A percentile compares a stretch with the other conserved stretches of the same genome.
Evolutionary conservation across 2,888 invertebrate species (phyloP).

Genomic region (Pecten maximus): DNA sequence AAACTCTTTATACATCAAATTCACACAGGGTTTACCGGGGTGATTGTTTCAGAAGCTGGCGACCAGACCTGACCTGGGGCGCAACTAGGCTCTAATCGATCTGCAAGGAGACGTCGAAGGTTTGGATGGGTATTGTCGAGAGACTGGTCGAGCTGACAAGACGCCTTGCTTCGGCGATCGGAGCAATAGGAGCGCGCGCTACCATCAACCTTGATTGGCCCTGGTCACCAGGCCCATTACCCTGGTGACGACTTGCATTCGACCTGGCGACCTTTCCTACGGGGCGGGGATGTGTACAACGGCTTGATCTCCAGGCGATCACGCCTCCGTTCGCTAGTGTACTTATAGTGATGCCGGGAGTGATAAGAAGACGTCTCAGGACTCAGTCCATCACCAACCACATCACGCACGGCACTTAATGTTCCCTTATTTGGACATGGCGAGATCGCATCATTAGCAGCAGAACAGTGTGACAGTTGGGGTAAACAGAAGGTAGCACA

Average conservation of each 20-base stretch:
- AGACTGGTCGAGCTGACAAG: constrained; percentile 26
- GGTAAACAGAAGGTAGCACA: background rate
- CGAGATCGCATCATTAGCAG: constrained; percentile 1
- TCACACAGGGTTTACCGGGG: constrained; percentile 22
- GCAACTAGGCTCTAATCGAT: constrained; percentile 17
- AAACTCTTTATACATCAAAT: constrained; percentile 33
- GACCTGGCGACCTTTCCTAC: background rate
- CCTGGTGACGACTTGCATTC: background rate
- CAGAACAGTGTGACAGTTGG: background rate
- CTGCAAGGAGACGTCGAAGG: background rate
- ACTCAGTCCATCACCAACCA: background rate
- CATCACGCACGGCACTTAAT: constrained; percentile 13
- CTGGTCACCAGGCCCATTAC: constrained; percentile 22
- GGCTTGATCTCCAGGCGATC: constrained; percentile 2
- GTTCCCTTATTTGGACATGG: constrained; percentile 5
- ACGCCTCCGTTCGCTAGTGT: background rate
- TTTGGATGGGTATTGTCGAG: constrained; percentile 30
- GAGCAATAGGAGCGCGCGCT: constrained; percentile 6
- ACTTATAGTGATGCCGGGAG: background rate
- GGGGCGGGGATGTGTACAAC: background rate
- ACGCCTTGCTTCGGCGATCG: background rate
- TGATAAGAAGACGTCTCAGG: background rate
- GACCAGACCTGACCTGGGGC: constrained; percentile 29
- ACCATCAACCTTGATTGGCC: constrained; percentile 28
- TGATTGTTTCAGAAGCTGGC: constrained; percentile 31